Conservation (phyloP, 2,888 invertebrate species). For the Cheilosia impressa region DNA sequence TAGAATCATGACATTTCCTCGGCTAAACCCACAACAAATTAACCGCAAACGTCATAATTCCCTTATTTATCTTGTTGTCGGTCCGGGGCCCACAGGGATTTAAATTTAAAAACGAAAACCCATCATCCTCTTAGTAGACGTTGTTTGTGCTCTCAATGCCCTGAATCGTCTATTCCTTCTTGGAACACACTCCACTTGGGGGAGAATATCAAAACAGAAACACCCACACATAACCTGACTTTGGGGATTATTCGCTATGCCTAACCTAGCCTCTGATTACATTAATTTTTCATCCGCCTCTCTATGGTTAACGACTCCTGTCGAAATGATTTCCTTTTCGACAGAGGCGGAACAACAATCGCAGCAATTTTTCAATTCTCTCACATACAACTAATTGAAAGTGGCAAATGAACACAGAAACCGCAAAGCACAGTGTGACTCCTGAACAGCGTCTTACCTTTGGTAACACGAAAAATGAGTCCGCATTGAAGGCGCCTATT, state of each 20-base stretch:
- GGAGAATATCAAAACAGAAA: background rate
- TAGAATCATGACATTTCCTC: slow-evolving; percentile 15
- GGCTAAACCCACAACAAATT: background rate
- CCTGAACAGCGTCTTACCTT: background rate
- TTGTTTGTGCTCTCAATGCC: slow-evolving; percentile 4
- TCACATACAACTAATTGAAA: slow-evolving; percentile 36
- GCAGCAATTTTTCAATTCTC: slow-evolving; percentile 31
- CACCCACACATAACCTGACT: slow-evolving; percentile 33
- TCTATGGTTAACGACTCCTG: slow-evolving; percentile 23
- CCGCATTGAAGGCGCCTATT: slow-evolving; percentile 8
- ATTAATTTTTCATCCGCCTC: slow-evolving; percentile 47
- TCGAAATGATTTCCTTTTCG: slow-evolving; percentile 37
- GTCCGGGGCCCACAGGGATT: background rate
- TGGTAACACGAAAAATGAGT: slow-evolving; percentile 16
- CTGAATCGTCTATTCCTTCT: slow-evolving; percentile 8
- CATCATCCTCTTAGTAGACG: slow-evolving; percentile 4
- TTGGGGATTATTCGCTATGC: slow-evolving; percentile 24
- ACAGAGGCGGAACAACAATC: background rate
- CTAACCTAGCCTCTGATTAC: slow-evolving; percentile 37
- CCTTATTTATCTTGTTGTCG: slow-evolving; percentile 1
- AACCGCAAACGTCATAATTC: slow-evolving; percentile 31
- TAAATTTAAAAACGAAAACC: slow-evolving; percentile 5
- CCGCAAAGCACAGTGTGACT: background rate
- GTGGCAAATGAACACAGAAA: slow-evolving; percentile 26
- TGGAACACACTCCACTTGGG: background rate